Percentiles rank a stretch among this genome's conserved stretches.
Evolutionary conservation across 2,888 invertebrate species (phyloP).

Genomic region (Oxycera nigricornis): DNA sequence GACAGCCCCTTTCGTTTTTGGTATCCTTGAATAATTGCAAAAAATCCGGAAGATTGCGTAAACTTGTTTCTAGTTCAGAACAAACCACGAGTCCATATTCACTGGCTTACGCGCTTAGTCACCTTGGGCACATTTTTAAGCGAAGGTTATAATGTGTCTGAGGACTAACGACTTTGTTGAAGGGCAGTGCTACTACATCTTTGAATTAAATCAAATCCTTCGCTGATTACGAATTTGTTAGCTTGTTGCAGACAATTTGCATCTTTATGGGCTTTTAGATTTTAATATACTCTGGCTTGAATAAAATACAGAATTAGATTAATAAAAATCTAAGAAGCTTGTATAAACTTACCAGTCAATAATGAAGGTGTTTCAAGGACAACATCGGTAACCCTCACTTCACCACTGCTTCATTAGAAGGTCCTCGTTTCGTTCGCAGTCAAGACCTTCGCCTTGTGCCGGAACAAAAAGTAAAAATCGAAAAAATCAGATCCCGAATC

Average conservation of each 20-base stretch:
- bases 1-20: constrained; percentile 15
- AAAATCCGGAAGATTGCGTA: constrained; percentile 45
- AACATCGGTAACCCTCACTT: background rate
- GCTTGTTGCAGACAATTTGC: no score
- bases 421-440: constrained; percentile 39
- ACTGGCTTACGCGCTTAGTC: background rate
- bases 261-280: no score
- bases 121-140: background rate
- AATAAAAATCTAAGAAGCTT: no score
- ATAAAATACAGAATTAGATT: no score
- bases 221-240: no score
- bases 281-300: no score
- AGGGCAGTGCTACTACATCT: no score
- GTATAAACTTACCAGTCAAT: no score
- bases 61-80: constrained; percentile 41
- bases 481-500: constrained; percentile 1
- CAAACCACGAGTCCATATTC: background rate
- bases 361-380: no score
- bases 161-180: no score
- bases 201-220: no score
- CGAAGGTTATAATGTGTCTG: background rate
- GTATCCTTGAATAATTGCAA: constrained; percentile 34
- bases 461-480: background rate
- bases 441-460: constrained; percentile 31
- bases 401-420: constrained; percentile 12